Evolutionary conservation across 2,113 vertebrate genomes (phyloP).

Genomic region (Gymnocephalus cernua): DNA sequence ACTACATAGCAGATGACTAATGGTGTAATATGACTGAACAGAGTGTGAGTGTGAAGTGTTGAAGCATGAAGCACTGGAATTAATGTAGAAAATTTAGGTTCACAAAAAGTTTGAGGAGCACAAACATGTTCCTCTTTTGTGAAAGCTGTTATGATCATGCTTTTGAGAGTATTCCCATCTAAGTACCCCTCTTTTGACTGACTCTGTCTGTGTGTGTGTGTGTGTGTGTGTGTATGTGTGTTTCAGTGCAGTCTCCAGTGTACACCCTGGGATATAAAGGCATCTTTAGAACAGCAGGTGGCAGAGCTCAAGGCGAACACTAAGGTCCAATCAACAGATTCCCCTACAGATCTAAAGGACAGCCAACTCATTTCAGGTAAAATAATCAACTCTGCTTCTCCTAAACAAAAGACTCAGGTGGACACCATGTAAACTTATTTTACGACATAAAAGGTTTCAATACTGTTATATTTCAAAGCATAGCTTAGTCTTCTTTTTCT

Average conservation of each 20-base stretch:
- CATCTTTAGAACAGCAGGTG: slow-evolving; percentile 87
- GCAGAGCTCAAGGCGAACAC: slow-evolving; percentile 85
- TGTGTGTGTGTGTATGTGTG: slow-evolving; percentile 18
- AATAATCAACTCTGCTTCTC: slow-evolving; percentile 9
- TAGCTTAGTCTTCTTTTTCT: neutral
- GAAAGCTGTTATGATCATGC: too few relatives aligned
- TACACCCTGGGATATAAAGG: slow-evolving; percentile 74
- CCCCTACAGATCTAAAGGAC: slow-evolving; percentile 51
- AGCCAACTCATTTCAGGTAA: slow-evolving; percentile 81
- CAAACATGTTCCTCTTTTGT: too few relatives aligned
- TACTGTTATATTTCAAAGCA: neutral
- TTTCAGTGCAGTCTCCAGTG: slow-evolving; percentile 70
- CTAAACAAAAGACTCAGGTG: neutral
- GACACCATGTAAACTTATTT: neutral
- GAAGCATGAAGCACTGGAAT: too few relatives aligned
- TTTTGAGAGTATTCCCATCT: too few relatives aligned
- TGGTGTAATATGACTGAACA: too few relatives aligned
- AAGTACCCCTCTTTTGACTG: neutral
- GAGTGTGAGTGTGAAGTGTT: too few relatives aligned
- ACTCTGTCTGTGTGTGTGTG: slow-evolving; percentile 2
- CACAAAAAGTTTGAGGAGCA: too few relatives aligned
- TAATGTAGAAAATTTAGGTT: too few relatives aligned
- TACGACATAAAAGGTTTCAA: neutral
- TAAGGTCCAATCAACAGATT: slow-evolving; percentile 57
- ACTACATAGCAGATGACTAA: too few relatives aligned